Evolutionary conservation across 2,797 vertebrate species (phyloP).

Genomic region (Phrynocephalus vlangalii): DNA sequence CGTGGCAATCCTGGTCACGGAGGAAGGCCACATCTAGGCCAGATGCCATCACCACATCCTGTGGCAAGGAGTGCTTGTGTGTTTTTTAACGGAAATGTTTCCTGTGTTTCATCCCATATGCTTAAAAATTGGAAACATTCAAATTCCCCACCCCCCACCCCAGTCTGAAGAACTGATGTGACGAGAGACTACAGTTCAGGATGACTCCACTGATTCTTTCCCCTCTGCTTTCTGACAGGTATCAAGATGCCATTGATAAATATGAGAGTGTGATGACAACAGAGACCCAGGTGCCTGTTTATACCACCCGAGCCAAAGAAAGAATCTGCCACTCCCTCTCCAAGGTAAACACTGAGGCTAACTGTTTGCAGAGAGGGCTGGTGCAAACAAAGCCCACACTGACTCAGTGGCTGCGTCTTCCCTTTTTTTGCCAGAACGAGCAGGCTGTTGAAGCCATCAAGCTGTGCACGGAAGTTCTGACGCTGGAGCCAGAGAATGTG

Average conservation of each 20-base stretch:
- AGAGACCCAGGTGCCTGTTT: slow-evolving; percentile 86
- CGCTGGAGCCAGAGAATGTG: slow-evolving; percentile 85
- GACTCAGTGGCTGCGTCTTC: slow-evolving; percentile 12
- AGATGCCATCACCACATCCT: no score
- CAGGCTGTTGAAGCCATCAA: slow-evolving; percentile 85
- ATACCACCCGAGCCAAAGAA: slow-evolving; percentile 88
- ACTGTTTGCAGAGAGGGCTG: neutral
- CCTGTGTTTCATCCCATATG: no score
- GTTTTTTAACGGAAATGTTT: neutral
- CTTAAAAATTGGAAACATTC: neutral
- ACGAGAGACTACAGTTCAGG: neutral
- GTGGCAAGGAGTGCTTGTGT: neutral
- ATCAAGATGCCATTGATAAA: slow-evolving; percentile 90
- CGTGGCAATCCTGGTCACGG: no score
- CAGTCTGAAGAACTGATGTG: neutral
- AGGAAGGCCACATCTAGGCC: neutral
- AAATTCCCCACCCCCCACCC: neutral
- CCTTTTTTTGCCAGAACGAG: slow-evolving; percentile 79
- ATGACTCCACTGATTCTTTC: slow-evolving; percentile 19
- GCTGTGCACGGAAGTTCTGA: slow-evolving; percentile 88
- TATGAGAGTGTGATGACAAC: slow-evolving; percentile 91
- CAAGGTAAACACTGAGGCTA: slow-evolving; percentile 79
- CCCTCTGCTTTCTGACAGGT: slow-evolving; percentile 77
- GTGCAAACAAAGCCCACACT: neutral
- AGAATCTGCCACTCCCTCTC: slow-evolving; percentile 93